phyloP scores from a whole-genome alignment of 2,113 vertebrate genomes.

The Platichthys flesus region DNA sequence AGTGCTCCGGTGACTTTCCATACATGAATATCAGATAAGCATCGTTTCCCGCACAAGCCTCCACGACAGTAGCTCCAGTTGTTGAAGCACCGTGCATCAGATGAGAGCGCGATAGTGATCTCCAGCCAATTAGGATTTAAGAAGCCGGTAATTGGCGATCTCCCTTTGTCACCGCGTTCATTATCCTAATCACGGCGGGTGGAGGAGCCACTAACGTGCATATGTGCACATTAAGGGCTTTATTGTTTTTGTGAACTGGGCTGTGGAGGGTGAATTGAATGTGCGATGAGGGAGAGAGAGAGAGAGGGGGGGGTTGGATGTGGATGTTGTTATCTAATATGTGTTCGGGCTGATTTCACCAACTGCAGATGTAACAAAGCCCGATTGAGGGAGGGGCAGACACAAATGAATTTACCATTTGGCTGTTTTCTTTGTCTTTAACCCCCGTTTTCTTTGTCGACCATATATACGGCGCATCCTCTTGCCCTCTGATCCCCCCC shows the following conservation, averaged over 20 bases:
- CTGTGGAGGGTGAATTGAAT: slow-evolving; percentile 51
- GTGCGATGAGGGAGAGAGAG: slow-evolving; percentile 6
- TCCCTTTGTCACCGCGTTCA: slow-evolving; percentile 57
- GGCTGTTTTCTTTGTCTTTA: slow-evolving; percentile 47
- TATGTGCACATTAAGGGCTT: slow-evolving; percentile 58
- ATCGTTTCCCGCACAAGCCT: too few species aligned
- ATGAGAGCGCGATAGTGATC: slow-evolving; percentile 60
- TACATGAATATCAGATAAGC: too few species aligned
- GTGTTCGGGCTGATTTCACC: slow-evolving; percentile 41
- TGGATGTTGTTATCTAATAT: slow-evolving; percentile 69
- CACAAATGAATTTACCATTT: slow-evolving; percentile 51
- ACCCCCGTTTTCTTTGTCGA: slow-evolving; percentile 40
- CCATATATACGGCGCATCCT: slow-evolving; percentile 5
- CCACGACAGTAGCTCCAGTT: slow-evolving; percentile 12
- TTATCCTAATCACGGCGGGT: slow-evolving; percentile 58
- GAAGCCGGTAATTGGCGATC: slow-evolving; percentile 63
- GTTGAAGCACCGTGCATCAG: slow-evolving; percentile 45
- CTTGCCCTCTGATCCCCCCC: not conserved
- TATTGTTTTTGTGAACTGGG: slow-evolving; percentile 73
- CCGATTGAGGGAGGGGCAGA: slow-evolving; percentile 31
- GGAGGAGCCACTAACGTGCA: slow-evolving; percentile 55
- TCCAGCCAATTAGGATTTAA: slow-evolving; percentile 66
- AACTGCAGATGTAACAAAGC: slow-evolving; percentile 61
- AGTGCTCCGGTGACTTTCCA: too few species aligned
- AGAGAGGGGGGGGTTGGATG: not conserved